Percentiles rank a stretch among this genome's conserved stretches.
Evolutionary conservation across 2,888 invertebrate genomes (phyloP).

Genomic region (Leptura quadrifasciata): DNA sequence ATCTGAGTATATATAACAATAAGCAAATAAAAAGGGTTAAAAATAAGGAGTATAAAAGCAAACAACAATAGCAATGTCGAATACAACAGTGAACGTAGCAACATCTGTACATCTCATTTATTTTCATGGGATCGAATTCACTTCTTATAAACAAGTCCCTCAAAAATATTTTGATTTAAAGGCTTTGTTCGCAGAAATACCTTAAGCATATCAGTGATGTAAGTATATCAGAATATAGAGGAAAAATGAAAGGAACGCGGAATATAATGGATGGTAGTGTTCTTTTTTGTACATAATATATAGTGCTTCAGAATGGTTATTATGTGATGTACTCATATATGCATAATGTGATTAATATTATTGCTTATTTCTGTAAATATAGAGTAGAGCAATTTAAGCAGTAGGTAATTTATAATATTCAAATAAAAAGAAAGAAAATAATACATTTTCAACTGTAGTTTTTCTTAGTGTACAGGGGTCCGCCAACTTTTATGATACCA

Average conservation of each 20-base stretch:
- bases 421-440: too few relatives aligned
- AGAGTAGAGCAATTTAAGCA: background rate
- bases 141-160: conserved; percentile 43
- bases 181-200: conserved; percentile 18
- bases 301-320: background rate
- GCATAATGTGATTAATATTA: background rate
- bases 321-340: background rate
- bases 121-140: conserved; percentile 45
- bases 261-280: background rate
- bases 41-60: conserved; percentile 36
- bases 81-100: conserved; percentile 30
- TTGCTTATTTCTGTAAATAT: background rate
- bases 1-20: conserved; percentile 8
- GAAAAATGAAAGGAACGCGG: background rate
- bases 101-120: conserved; percentile 47
- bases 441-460: too few relatives aligned
- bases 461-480: too few relatives aligned
- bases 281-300: background rate
- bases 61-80: conserved; percentile 39
- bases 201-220: conserved; percentile 16
- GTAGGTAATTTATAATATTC: too few relatives aligned
- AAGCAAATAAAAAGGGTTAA: conserved; percentile 17
- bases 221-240: background rate
- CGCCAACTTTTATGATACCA: too few relatives aligned
- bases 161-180: conserved; percentile 34